A percentile compares a stretch with the other conserved stretches of the same genome.
phyloP scores from a whole-genome alignment of 2,113 vertebrate genomes.

The chimpanzee (Pan troglodytes) region NHGRI_mPanTro3-v2.1_pri NC_072410.2:53731501-53732000 shows the following conservation, averaged over 20 bases:
- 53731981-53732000: not conserved
- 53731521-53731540: not conserved
- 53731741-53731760: not conserved
- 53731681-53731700: not conserved
- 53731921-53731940: not conserved
- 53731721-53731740: not conserved
- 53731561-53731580: not conserved
- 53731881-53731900: not conserved
- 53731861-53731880: not conserved
- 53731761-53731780: not conserved
- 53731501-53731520: not conserved
- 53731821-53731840: not conserved
- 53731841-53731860: not conserved
- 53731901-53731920: not conserved
- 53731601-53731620: not conserved
- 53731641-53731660: not conserved
- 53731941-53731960: not conserved
- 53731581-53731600: not conserved
- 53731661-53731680: not conserved
- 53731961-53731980: not conserved
- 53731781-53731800: not conserved
- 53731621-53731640: not conserved
- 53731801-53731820: not conserved
- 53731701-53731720: not conserved
- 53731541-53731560: not conserved